phyloP scores from a whole-genome alignment of 2,113 vertebrate species.

The Calidris pugnax region DNA sequence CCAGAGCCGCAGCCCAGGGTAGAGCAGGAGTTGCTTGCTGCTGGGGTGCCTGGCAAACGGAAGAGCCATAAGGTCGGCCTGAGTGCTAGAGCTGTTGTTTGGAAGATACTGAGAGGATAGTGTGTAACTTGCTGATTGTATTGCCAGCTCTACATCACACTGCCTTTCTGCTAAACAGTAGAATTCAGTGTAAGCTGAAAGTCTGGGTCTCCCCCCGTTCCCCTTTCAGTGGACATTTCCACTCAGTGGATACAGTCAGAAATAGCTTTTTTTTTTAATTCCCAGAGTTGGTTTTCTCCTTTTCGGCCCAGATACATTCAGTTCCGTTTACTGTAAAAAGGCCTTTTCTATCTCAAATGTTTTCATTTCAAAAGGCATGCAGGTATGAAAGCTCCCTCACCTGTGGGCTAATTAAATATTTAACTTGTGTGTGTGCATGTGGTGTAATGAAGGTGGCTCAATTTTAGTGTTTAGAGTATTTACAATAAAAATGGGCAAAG shows the following conservation, averaged over 20 bases:
- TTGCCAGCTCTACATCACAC: neutral
- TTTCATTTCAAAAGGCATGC: neutral
- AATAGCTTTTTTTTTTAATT: neutral
- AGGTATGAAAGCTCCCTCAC: neutral
- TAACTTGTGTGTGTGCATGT: neutral
- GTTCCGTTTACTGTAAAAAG: neutral
- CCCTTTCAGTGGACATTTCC: neutral
- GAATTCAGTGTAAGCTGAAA: neutral
- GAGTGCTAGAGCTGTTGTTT: neutral
- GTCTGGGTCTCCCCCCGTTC: fast-evolving
- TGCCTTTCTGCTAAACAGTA: neutral
- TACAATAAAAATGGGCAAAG: neutral
- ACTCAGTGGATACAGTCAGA: neutral
- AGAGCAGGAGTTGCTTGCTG: neutral
- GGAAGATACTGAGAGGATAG: neutral
- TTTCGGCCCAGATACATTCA: neutral
- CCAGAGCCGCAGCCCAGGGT: neutral
- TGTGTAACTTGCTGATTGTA: neutral
- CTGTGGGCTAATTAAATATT: neutral
- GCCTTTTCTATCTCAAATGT: neutral
- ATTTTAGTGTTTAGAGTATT: neutral
- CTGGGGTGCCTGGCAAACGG: neutral
- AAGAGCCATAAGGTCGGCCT: neutral
- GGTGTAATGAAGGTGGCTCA: neutral
- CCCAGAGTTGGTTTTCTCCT: neutral